Evolutionary conservation across 2,797 vertebrate genomes (phyloP), one percentile per base, ranked within the genome.

Genomic region (Enteromius fasciolatus): DNA sequence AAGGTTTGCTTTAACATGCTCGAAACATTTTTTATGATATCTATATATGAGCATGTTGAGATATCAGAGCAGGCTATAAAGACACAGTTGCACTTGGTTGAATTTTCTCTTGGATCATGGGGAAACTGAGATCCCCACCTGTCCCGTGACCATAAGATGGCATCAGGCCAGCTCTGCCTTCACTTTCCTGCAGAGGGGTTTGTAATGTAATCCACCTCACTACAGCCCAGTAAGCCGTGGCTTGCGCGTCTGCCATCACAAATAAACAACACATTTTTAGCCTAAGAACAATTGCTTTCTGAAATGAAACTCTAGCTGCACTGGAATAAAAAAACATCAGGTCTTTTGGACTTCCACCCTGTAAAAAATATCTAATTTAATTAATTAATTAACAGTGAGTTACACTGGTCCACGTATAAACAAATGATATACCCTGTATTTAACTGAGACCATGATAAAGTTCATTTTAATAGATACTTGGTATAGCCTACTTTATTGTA

Each of bases 171-270:
- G 68, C 15, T 50, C 67, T 75, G 31, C 77, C 67, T 44, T 81
- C 67, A 64, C 59, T 77, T 78, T 87, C 81, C 81, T 78, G 86
- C 86, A 83, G 81, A 61, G 78, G 78, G 79, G 59, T 64, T 25
- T 86, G 14, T 36, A 72, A 41, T 76, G 23, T 72, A 57, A 52
- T 50, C 59, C 61, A 44, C 23, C 74, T 33, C 44, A 50, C 64
- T 48, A 69, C 76, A 9, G 7, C 20, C 28, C 44, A 66, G 8
- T 9, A 59, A 36, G 8, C 5, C 28, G 10, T 14, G 23, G 4
- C 59, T 36, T 36, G 64, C 17, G 64, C 33, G 3, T 54, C 39
- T 59, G 39, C 12, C 28, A 81, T 48, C 41, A 50, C 41, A 48
- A 50, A 48, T 77, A 66, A 48, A 33, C 59, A 66, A 54, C 18